phyloP scores from a whole-genome alignment of 2,113 vertebrate species.

The Corythornis cristatus region DNA sequence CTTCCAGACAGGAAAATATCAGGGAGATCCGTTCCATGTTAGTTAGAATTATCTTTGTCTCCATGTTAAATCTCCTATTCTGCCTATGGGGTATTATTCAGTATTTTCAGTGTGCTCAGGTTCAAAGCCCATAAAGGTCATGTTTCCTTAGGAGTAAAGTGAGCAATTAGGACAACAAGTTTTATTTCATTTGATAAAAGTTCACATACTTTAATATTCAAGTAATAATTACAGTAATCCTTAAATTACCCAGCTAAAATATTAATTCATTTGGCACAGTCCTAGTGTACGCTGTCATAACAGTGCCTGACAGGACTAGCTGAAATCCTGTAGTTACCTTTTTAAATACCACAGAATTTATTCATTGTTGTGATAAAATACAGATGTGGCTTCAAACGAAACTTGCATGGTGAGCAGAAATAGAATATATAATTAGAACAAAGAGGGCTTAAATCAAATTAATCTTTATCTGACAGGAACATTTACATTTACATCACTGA shows the following conservation, averaged over 20 bases:
- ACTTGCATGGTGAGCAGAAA: constrained; percentile 82
- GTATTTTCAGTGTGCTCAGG: constrained; percentile 29
- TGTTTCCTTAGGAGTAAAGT: constrained; percentile 55
- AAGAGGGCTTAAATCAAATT: constrained; percentile 86
- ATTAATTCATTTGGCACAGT: constrained; percentile 71
- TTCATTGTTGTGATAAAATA: constrained; percentile 80
- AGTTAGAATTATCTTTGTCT: constrained; percentile 3
- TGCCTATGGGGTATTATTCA: neutral
- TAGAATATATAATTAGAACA: constrained; percentile 87
- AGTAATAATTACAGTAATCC: constrained; percentile 74
- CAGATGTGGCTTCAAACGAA: constrained; percentile 80
- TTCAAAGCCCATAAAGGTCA: constrained; percentile 52
- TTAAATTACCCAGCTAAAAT: constrained; percentile 74
- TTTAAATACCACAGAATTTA: constrained; percentile 65
- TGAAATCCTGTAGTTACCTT: constrained; percentile 69
- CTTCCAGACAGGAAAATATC: neutral
- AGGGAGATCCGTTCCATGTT: neutral
- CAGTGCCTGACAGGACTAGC: constrained; percentile 56
- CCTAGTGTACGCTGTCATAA: constrained; percentile 53
- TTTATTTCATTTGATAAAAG: constrained; percentile 71
- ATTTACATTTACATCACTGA: constrained; percentile 86
- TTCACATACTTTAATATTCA: constrained; percentile 66
- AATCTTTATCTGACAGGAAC: constrained; percentile 87
- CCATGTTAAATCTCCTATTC: neutral
- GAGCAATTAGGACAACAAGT: constrained; percentile 72